phyloP scores from a whole-genome alignment of 2,113 vertebrate species.

The Sebastes schlegelii region DNA sequence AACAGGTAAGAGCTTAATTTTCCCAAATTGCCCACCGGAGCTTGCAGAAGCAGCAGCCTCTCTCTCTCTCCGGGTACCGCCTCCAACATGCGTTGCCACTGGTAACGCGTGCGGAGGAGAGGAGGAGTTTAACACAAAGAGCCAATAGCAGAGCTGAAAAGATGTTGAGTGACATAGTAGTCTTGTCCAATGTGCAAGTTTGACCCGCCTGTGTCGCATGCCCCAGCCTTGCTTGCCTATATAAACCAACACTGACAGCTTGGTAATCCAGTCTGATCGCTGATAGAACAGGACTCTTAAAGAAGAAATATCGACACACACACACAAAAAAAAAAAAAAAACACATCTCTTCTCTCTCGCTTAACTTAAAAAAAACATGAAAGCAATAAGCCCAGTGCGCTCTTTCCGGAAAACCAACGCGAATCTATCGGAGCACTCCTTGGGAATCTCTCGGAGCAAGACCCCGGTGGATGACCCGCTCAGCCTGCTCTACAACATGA shows the following conservation, averaged over 20 bases:
- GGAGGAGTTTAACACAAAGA: slow-evolving; percentile 31
- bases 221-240: slow-evolving; percentile 77
- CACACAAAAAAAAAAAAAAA: background rate
- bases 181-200: slow-evolving; percentile 67
- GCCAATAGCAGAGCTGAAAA: slow-evolving; percentile 42
- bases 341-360: slow-evolving; percentile 3
- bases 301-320: slow-evolving; percentile 45
- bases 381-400: slow-evolving; percentile 97
- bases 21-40: slow-evolving; percentile 85
- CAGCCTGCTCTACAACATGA: slow-evolving; percentile 99
- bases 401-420: slow-evolving; percentile 91
- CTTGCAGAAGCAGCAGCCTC: slow-evolving; percentile 70
- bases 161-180: slow-evolving; percentile 58
- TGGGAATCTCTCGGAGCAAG: slow-evolving; percentile 97
- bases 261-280: slow-evolving; percentile 83
- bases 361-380: slow-evolving; percentile 83
- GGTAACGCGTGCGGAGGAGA: slow-evolving; percentile 72
- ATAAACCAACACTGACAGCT: slow-evolving; percentile 84
- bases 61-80: slow-evolving; percentile 67
- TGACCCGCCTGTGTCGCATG: slow-evolving; percentile 63
- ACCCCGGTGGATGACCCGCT: slow-evolving; percentile 96
- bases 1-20: slow-evolving; percentile 87
- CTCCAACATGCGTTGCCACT: slow-evolving; percentile 80
- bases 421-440: slow-evolving; percentile 90
- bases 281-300: slow-evolving; percentile 54